Evolutionary conservation across 2,888 invertebrate species (phyloP), one percentile per base, ranked within the genome.

Genomic region (Drosophila suboccidentalis): DNA sequence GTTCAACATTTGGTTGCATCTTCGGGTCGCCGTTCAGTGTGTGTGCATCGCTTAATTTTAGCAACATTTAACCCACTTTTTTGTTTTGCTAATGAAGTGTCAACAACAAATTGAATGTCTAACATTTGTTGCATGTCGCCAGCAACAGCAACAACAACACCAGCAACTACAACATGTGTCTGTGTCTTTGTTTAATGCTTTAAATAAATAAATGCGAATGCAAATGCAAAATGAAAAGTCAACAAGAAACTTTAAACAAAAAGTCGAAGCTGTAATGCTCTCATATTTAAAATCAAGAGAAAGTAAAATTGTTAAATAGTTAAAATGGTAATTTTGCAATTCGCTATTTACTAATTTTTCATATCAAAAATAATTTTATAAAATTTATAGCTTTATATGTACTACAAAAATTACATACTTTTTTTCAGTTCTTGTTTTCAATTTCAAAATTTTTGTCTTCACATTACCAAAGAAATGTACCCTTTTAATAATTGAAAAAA

Each of bases 51-150:
- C 80, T 88, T 88, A 90, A 90, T 88, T 85, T 90, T 86, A 86
- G 86, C 89, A 86, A 87, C 86, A 86, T 91, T 91, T 91, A 91
- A 91, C 90, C 90, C 79, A 90, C 83, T 81, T 91, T 83, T 75
- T 71, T 71, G 74, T 84, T 63, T 82, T 89, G 80, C 91, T 91
- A 91, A 91, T 91, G 91, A 90, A 91, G 90, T 91, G 90, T 91
- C 90, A 91, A 87, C 91, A 87, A 90, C 89, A 90, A 90, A 91
- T 89, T 82, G 90, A 91, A 91, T 91, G 91, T 88, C 82, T 90
- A 90, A 82, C 91, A 91, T 91, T 88, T 90, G 90, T 85, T 87
- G 89, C 87, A 87, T 87, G 90, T 89, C 90, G 87, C 85, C 90
- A 77, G 60, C 68, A 63, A 39, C 50, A 71, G 22, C 51, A 62